Percentiles rank a stretch among this genome's conserved stretches.
phyloP scores from a whole-genome alignment of 2,888 invertebrate genomes.

The Invenusta paracnida region DNA sequence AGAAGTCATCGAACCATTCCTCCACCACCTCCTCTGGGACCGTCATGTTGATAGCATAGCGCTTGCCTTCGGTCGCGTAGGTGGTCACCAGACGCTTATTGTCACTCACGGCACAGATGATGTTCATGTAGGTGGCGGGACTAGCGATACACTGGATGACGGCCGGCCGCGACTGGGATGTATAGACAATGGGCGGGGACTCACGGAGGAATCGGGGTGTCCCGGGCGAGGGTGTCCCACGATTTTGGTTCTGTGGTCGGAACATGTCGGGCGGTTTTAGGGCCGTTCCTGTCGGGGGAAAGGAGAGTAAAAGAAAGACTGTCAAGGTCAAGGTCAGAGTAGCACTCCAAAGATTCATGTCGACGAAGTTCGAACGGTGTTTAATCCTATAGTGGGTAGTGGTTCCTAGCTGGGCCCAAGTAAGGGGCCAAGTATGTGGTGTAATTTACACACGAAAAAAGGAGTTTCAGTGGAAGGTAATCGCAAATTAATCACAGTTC shows the following conservation, averaged over 20 bases:
- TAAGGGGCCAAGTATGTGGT: too few species aligned
- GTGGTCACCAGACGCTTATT: neutral
- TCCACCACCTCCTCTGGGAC: neutral
- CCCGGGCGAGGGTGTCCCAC: neutral
- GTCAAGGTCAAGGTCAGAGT: too few species aligned
- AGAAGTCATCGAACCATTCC: neutral
- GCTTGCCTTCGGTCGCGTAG: neutral
- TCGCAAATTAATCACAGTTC: too few species aligned
- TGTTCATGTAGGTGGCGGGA: conserved; percentile 9
- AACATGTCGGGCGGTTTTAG: neutral
- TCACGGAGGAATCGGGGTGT: neutral
- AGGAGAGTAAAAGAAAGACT: too few species aligned
- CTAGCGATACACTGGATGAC: neutral
- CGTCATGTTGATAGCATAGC: neutral
- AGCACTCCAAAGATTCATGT: too few species aligned
- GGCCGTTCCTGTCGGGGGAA: too few species aligned
- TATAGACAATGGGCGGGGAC: neutral
- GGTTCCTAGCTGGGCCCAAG: too few species aligned
- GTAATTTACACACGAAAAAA: too few species aligned
- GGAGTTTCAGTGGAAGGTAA: too few species aligned
- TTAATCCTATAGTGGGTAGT: too few species aligned
- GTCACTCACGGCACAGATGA: neutral
- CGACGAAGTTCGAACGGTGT: too few species aligned
- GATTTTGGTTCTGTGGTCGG: neutral
- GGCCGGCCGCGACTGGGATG: neutral